phyloP scores from a whole-genome alignment of 2,797 vertebrate species.

The Chiropotes sagulatus region DNA sequence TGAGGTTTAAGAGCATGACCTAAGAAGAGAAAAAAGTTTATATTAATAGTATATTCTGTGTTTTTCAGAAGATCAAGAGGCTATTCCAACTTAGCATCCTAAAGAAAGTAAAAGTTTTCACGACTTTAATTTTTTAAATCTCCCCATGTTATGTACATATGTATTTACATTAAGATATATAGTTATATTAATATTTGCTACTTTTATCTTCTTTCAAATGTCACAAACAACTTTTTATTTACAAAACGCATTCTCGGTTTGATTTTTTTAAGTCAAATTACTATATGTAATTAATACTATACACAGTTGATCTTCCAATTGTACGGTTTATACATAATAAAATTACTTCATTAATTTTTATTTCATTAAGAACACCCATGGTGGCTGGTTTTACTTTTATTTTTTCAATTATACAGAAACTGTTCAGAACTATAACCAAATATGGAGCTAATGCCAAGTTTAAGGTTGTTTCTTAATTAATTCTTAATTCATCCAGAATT shows the following conservation, averaged over 20 bases:
- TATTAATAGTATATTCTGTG: slow-evolving; percentile 20
- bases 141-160: background rate
- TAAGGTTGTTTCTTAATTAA: slow-evolving; percentile 76
- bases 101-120: slow-evolving; percentile 24
- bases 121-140: slow-evolving; percentile 27
- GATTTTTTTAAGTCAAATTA: slow-evolving; percentile 47
- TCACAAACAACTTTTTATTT: slow-evolving; percentile 45
- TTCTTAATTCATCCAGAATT: slow-evolving; percentile 80
- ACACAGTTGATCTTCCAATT: slow-evolving; percentile 57
- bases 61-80: slow-evolving; percentile 28
- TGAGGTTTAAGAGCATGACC: slow-evolving; percentile 99
- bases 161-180: background rate
- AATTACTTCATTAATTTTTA: slow-evolving; percentile 75
- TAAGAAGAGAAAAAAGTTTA: slow-evolving; percentile 75
- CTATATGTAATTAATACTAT: slow-evolving; percentile 68
- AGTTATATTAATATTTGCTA: background rate
- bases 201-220: slow-evolving; percentile 54
- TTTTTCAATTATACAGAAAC: slow-evolving; percentile 71
- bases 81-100: slow-evolving; percentile 37
- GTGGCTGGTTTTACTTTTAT: slow-evolving; percentile 45
- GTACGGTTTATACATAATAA: slow-evolving; percentile 31
- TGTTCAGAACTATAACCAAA: slow-evolving; percentile 74
- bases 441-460: slow-evolving; percentile 59
- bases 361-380: slow-evolving; percentile 60
- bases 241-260: background rate